Conservation (phyloP, 2,113 vertebrate species). For the Tupaia tana region DNA sequence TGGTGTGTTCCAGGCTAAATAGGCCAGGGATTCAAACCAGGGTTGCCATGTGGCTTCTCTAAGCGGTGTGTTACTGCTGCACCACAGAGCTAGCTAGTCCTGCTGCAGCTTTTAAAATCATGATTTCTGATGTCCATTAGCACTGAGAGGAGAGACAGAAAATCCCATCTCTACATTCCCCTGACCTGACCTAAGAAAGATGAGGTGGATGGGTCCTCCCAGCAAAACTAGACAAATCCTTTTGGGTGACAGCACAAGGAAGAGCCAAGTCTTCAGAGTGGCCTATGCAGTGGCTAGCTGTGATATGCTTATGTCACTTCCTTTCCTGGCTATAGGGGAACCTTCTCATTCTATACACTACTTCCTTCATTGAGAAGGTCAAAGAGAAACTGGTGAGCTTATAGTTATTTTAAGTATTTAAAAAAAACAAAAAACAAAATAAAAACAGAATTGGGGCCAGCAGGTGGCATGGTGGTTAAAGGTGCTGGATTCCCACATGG, state of each 20-base stretch:
- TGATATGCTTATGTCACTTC: neutral
- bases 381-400: neutral
- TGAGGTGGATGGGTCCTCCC: neutral
- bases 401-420: slow-evolving; percentile 5
- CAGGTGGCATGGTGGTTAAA: too few relatives aligned
- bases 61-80: too few relatives aligned
- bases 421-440: neutral
- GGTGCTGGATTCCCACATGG: too few relatives aligned
- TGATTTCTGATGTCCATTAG: neutral
- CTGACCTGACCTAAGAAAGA: neutral
- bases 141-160: neutral
- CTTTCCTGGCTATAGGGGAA: neutral
- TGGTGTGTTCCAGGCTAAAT: too few relatives aligned
- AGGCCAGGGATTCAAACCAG: too few relatives aligned
- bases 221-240: neutral
- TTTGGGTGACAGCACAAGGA: neutral
- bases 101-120: neutral
- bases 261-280: neutral
- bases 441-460: too few relatives aligned
- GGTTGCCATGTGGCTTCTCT: too few relatives aligned
- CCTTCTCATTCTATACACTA: neutral
- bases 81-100: too few relatives aligned
- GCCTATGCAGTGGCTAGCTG: neutral
- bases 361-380: slow-evolving; percentile 37
- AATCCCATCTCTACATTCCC: neutral